Conservation (phyloP, 53 echinoderm and acorn worm genomes). For the Temnopleurus reevesii region DNA sequence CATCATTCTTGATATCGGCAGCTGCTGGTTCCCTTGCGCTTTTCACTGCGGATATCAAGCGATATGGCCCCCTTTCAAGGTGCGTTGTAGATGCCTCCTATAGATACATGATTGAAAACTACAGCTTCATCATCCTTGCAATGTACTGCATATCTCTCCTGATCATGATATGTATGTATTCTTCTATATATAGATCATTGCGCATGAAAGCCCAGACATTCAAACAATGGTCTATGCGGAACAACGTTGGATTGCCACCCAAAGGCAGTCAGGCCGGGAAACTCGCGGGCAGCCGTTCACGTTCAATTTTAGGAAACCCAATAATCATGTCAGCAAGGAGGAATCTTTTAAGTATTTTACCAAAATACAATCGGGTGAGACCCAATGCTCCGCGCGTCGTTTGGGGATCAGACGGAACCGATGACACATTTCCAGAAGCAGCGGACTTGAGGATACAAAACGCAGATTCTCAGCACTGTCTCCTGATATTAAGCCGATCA, state of each 20-base stretch:
- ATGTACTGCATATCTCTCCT: background rate
- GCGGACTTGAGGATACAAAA: no score
- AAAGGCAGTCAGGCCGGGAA: no score
- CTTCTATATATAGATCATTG: background rate
- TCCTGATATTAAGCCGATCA: background rate
- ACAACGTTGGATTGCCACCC: background rate
- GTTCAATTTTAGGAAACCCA: background rate
- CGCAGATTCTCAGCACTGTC: no score
- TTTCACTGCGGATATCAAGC: background rate
- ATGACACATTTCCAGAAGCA: background rate
- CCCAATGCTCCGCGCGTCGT: background rate
- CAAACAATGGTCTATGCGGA: background rate
- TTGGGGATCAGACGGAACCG: background rate
- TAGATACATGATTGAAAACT: background rate
- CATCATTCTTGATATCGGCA: background rate
- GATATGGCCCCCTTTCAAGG: background rate
- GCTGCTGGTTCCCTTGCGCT: background rate
- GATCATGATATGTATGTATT: background rate
- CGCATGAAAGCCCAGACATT: background rate
- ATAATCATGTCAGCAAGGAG: background rate
- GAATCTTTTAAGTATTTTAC: background rate
- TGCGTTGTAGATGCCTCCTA: background rate
- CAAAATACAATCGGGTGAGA: background rate
- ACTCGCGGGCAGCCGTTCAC: no score
- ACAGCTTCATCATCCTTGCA: conserved; percentile 6